Evolutionary conservation across 2,113 vertebrate genomes (phyloP).

Genomic region (Cinclus cinclus): DNA sequence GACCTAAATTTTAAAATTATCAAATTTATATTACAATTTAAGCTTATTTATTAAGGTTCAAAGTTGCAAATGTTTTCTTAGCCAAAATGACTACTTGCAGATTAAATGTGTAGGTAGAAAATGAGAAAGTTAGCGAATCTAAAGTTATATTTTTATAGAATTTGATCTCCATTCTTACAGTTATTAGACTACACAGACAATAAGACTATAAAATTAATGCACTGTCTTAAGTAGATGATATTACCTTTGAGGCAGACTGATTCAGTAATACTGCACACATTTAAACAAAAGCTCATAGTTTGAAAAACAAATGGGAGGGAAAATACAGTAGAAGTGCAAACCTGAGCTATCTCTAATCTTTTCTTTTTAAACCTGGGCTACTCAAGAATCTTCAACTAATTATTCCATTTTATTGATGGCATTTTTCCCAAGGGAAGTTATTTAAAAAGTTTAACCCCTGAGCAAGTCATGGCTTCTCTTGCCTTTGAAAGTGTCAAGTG

Average conservation of each 20-base stretch:
- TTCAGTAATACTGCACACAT: neutral
- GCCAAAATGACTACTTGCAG: neutral
- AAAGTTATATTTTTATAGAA: neutral
- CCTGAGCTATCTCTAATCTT: constrained; percentile 43
- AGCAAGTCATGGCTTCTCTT: constrained; percentile 82
- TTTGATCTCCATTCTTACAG: neutral
- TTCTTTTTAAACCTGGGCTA: constrained; percentile 55
- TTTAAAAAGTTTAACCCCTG: constrained; percentile 92
- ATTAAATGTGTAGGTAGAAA: neutral
- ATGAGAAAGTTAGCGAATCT: neutral
- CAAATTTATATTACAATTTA: neutral
- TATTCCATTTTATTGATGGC: constrained; percentile 91
- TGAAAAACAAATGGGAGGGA: constrained; percentile 43
- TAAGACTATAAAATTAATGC: neutral
- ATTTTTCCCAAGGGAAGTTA: constrained; percentile 84
- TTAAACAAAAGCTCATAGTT: constrained; percentile 29
- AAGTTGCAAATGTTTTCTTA: neutral
- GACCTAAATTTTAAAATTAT: neutral
- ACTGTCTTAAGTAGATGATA: neutral
- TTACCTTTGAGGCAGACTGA: neutral
- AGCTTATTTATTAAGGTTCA: neutral
- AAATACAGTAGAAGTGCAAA: constrained; percentile 36
- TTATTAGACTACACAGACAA: neutral
- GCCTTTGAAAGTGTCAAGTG: constrained; percentile 89
- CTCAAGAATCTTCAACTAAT: constrained; percentile 85